Base-by-base conservation (phyloP, 2,797 vertebrate species). In the Crocidura indochinensis region DNA sequence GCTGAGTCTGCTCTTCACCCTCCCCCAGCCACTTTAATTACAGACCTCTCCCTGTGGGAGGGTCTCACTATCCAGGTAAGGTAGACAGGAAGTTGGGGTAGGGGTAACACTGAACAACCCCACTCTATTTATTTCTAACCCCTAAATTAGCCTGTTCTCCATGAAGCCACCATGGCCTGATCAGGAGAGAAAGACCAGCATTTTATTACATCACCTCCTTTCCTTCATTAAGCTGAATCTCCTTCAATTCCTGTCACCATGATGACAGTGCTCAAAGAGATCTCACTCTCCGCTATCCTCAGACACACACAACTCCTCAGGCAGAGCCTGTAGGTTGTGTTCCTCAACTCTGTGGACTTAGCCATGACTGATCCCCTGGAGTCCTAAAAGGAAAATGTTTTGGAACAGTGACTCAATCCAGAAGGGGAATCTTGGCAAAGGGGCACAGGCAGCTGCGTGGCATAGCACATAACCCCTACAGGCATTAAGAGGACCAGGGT, bases 381-480 rank as follows among this genome's bases (percentile, higher is more conserved):
- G 44, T n/a, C 56, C 74, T 78, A 46, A 86, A 10, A 82, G 20
- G 29, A 51, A 62, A 31, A 38, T 26, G 73, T 78, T 79, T 24
- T 69, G 71, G 60, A 26, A 49, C 46, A 72, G 10, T 38, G 65
- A n/a, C 74, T 86, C 69, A 9, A 15, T 62, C 44, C 22, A 75
- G 47, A 31, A 77, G 11, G 17, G 38, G 62, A 88, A 53, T 88
- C 62, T 38, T 83, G 87, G 64, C 78, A 75, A 92, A 65, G 24
- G 24, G 10, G 24, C 29, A 7, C 0, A 85, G 60, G 9, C 49
- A 84, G 86, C 94, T 84, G 86, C 0, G 0, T 79, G 90, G 86
- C 60, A 44, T 1, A n/a, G 77, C 84, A 94, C 93, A 87, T 85
- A 94, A 49, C 56, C 79, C 79, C 79, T 29, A 17, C 24, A 92